Evolutionary conservation across 1,140 invertebrate species (phyloP).

Genomic region (Prorops nasuta): DNA sequence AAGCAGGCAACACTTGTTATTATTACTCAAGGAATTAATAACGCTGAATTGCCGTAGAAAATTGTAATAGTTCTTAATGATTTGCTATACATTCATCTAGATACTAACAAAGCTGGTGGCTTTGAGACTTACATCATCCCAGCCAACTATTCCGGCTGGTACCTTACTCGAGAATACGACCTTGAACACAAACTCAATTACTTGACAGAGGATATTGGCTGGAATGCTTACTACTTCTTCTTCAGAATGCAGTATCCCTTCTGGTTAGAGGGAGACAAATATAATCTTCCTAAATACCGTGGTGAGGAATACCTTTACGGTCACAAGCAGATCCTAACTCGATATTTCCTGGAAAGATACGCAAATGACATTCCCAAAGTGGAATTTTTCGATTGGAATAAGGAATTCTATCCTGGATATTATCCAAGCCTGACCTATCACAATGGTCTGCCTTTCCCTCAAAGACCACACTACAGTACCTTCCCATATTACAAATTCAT

Average conservation of each 20-base stretch:
- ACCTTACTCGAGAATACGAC: slow-evolving; percentile 48
- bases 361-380: slow-evolving; percentile 36
- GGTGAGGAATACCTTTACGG: slow-evolving; percentile 42
- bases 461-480: slow-evolving; percentile 25
- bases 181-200: slow-evolving; percentile 61
- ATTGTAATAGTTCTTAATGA: too few species aligned
- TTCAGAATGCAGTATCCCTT: slow-evolving; percentile 54
- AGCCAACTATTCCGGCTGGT: slow-evolving; percentile 58
- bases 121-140: slow-evolving; percentile 41
- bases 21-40: too few species aligned
- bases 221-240: slow-evolving; percentile 66
- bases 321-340: slow-evolving; percentile 38
- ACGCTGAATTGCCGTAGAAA: too few species aligned
- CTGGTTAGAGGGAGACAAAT: slow-evolving; percentile 52
- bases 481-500: slow-evolving; percentile 35
- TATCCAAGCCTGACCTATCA: slow-evolving; percentile 35
- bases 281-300: slow-evolving; percentile 22
- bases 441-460: slow-evolving; percentile 37
- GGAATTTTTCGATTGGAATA: slow-evolving; percentile 39
- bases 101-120: too few species aligned
- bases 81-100: too few species aligned
- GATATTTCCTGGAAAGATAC: slow-evolving; percentile 43
- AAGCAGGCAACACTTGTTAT: too few species aligned
- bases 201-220: slow-evolving; percentile 68
- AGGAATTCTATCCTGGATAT: slow-evolving; percentile 35